These are phyloP conservation scores for Myoxocephalus aenaeus DNA, from an alignment of 2,797 vertebrate species.

Conservation along the genomic window DNA sequence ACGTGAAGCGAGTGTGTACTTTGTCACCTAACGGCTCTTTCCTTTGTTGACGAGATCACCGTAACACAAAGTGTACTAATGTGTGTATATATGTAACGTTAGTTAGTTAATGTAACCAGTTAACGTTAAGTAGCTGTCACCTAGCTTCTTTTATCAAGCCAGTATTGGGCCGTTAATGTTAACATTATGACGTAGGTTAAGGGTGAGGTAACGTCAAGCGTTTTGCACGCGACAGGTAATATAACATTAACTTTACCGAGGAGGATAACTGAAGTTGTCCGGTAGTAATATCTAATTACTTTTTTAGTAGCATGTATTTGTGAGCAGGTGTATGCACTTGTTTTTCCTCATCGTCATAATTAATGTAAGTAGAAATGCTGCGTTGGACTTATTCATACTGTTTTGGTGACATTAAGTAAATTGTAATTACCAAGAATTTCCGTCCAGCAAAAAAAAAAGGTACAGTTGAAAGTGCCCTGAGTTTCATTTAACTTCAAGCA, in stretches of 20 bases:
- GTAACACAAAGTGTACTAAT: not conserved
- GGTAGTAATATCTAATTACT: not conserved
- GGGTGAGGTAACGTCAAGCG: not conserved
- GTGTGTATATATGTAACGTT: no score
- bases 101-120: not conserved
- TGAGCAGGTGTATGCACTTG: conserved; percentile 10
- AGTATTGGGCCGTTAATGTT: conserved; percentile 31
- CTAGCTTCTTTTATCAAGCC: not conserved
- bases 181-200: not conserved
- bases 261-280: not conserved
- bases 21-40: not conserved
- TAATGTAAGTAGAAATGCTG: not conserved
- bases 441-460: not conserved
- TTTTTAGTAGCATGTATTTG: not conserved
- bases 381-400: not conserved
- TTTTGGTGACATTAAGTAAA: not conserved
- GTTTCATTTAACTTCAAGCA: not conserved
- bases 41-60: not conserved
- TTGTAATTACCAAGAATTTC: not conserved
- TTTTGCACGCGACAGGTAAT: conserved; percentile 19
- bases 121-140: conserved; percentile 3
- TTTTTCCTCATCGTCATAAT: not conserved
- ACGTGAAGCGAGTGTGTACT: conserved; percentile 4
- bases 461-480: conserved; percentile 5
- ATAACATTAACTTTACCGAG: not conserved